A percentile compares a stretch with the other conserved stretches of the same genome.
Evolutionary conservation across 2,797 vertebrate genomes (phyloP).

Genomic region (Carapus acus): DNA sequence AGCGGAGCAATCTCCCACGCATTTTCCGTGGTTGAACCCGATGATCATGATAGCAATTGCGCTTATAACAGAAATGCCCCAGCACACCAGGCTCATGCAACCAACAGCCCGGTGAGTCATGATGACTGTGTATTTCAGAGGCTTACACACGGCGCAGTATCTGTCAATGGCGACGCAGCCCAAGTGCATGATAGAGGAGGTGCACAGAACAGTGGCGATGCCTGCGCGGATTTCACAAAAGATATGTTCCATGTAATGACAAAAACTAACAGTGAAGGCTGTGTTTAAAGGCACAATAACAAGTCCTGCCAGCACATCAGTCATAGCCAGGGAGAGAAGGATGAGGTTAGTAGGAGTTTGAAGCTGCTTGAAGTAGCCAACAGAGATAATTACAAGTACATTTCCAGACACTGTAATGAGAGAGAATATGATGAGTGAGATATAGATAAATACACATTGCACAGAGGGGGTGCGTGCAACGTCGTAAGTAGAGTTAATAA

Average conservation of each 20-base stretch:
- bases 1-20: conserved; percentile 5
- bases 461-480: too few species aligned
- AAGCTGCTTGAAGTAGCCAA: conserved; percentile 44
- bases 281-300: conserved; percentile 30
- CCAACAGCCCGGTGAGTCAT: conserved; percentile 1
- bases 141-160: conserved; percentile 44
- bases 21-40: conserved; percentile 63
- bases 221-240: conserved; percentile 16
- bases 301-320: conserved; percentile 33
- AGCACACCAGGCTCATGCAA: conserved; percentile 75
- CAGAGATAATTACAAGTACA: conserved; percentile 34
- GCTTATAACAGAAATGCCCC: conserved; percentile 72
- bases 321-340: conserved; percentile 38
- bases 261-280: conserved; percentile 6
- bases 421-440: conserved; percentile 7
- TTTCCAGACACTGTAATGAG: conserved; percentile 37
- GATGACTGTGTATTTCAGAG: conserved; percentile 24
- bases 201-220: conserved; percentile 17
- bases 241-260: conserved; percentile 2
- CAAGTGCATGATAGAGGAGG: conserved; percentile 29
- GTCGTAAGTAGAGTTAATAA: too few species aligned
- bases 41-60: conserved; percentile 74
- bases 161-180: conserved; percentile 46
- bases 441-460: too few species aligned
- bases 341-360: conserved; percentile 41